phyloP scores from a whole-genome alignment of 2,888 invertebrate genomes.

The Scaptomyza cyrtandrae region DNA sequence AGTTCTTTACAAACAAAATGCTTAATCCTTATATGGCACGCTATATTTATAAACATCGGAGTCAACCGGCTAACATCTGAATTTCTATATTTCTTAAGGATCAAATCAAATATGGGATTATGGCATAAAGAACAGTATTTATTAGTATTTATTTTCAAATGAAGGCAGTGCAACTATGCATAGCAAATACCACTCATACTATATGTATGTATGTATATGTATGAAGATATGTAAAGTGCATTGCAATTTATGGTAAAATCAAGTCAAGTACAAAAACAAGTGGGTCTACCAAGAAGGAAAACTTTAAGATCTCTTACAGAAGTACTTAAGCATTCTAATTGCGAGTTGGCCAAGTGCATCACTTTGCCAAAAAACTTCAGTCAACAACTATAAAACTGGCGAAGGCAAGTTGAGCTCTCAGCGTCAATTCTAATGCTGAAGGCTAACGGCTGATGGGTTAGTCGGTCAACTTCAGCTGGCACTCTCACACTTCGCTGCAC shows the following conservation, averaged over 20 bases:
- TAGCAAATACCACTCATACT: too few relatives aligned
- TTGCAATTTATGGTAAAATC: not conserved
- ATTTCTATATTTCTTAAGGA: too few relatives aligned
- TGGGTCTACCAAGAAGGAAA: constrained; percentile 10
- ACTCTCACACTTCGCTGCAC: constrained; percentile 60
- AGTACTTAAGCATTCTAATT: constrained; percentile 60
- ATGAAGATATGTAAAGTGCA: not conserved
- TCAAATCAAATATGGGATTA: too few relatives aligned
- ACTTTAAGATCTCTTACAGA: constrained; percentile 34
- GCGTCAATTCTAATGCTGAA: constrained; percentile 17
- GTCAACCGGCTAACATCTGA: not conserved
- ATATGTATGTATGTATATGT: too few relatives aligned
- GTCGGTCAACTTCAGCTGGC: constrained; percentile 66
- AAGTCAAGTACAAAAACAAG: not conserved
- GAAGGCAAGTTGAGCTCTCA: constrained; percentile 42
- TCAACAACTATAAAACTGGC: constrained; percentile 57
- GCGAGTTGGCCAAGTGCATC: constrained; percentile 49
- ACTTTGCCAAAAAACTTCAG: constrained; percentile 57
- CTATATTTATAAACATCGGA: not conserved
- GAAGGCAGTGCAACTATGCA: too few relatives aligned
- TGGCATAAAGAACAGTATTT: too few relatives aligned
- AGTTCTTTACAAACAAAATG: too few relatives aligned
- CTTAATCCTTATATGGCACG: too few relatives aligned
- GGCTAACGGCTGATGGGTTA: not conserved
- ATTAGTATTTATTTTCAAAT: too few relatives aligned